A percentile compares a stretch with the other conserved stretches of the same genome.
Conservation (phyloP, 2,113 vertebrate species). For the human (Homo sapiens) region GRCh38 chr6:68909001-68909500, state of each 20-base stretch:
- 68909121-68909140: not conserved
- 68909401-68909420: not conserved
- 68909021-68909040: not conserved
- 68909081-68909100: not conserved
- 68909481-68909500: not conserved
- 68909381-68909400: not conserved
- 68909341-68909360: not conserved
- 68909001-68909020: not conserved
- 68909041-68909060: not conserved
- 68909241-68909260: not conserved
- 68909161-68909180: not conserved
- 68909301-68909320: not conserved
- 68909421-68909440: not conserved
- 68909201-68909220: not conserved
- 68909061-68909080: not conserved
- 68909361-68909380: not conserved
- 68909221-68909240: not conserved
- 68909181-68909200: not conserved
- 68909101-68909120: not conserved
- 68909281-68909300: not conserved
- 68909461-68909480: not conserved
- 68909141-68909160: not conserved
- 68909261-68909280: not conserved
- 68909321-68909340: not conserved
- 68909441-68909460: not conserved